Evolutionary conservation across 2,797 vertebrate species (phyloP).

Genomic region (Danio jaintianensis): DNA sequence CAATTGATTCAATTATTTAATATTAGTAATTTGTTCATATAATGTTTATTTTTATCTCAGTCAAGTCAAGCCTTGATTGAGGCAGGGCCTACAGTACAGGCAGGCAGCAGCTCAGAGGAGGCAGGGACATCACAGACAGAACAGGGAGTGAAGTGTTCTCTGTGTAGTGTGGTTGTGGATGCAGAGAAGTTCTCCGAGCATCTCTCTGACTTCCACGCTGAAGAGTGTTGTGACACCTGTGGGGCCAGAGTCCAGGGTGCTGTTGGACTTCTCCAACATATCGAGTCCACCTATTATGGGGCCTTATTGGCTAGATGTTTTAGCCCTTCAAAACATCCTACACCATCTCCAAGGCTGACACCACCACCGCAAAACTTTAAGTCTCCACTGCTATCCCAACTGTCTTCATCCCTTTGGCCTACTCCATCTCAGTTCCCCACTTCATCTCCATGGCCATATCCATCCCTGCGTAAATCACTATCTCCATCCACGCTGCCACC

Average conservation of each 20-base stretch:
- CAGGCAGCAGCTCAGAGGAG: neutral
- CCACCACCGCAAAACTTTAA: neutral
- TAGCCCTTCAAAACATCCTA: neutral
- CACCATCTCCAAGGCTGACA: neutral
- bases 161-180: neutral
- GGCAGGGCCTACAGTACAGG: neutral
- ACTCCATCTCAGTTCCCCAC: too few species aligned
- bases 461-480: neutral
- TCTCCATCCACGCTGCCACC: rapidly evolving
- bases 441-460: neutral
- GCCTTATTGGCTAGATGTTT: neutral
- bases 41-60: neutral
- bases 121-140: too few species aligned
- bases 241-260: neutral
- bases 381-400: neutral
- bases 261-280: neutral
- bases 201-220: neutral
- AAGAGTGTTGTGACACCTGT: slow-evolving; percentile 1
- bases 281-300: neutral
- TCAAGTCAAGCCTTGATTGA: neutral
- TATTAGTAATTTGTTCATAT: neutral
- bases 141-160: neutral
- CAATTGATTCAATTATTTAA: neutral
- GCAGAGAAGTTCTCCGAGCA: neutral
- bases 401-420: neutral